Percentiles rank a stretch among this genome's conserved stretches.
phyloP scores from a whole-genome alignment of 1,140 invertebrate species.

The Samia ricini region DNA sequence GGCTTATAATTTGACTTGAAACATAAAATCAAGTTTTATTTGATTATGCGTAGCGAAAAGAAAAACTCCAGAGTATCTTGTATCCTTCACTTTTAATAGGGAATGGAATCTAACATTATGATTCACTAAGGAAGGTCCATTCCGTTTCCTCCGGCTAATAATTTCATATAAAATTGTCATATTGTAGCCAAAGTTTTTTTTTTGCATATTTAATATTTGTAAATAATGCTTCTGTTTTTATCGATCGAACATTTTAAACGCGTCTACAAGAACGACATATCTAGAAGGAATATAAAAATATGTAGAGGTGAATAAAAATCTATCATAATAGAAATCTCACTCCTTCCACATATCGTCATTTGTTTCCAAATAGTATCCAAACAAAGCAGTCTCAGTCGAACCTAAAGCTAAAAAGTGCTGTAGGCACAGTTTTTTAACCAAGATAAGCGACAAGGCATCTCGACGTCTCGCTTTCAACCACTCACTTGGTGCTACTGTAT shows the following conservation, averaged over 20 bases:
- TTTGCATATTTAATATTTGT: neutral
- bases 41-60: slow-evolving; percentile 67
- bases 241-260: neutral
- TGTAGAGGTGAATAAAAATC: neutral
- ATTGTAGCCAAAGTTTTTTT: neutral
- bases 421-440: slow-evolving; percentile 64
- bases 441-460: slow-evolving; percentile 56
- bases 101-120: slow-evolving; percentile 39
- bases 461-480: slow-evolving; percentile 67
- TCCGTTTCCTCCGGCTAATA: slow-evolving; percentile 24
- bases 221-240: neutral
- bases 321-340: neutral
- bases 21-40: slow-evolving; percentile 77
- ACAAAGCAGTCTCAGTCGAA: slow-evolving; percentile 60
- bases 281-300: neutral
- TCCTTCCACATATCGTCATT: slow-evolving; percentile 15
- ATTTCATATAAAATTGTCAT: slow-evolving; percentile 2
- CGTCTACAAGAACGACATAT: neutral
- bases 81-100: slow-evolving; percentile 56
- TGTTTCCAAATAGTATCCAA: slow-evolving; percentile 48
- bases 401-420: slow-evolving; percentile 51
- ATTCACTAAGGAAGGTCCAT: slow-evolving; percentile 34
- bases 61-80: slow-evolving; percentile 52
- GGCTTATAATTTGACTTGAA: slow-evolving; percentile 76
- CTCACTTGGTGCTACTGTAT: slow-evolving; percentile 58